phyloP scores from a whole-genome alignment of 1,140 invertebrate genomes.

The Chelonus insularis region DNA sequence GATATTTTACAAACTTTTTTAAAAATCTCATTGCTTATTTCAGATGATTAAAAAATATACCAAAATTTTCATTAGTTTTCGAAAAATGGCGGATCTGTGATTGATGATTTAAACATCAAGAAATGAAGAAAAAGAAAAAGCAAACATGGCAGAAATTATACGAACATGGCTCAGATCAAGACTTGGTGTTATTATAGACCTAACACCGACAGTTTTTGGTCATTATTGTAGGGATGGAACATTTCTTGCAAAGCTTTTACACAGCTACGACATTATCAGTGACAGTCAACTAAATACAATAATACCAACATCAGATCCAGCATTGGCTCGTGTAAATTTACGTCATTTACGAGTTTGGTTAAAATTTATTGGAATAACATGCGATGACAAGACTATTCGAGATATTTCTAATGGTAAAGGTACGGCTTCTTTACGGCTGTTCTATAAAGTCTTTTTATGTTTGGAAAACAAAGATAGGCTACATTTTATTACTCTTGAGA shows the following conservation, averaged over 20 bases:
- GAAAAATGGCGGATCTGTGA: no score
- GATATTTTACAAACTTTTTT: no score
- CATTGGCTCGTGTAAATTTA: slow-evolving; percentile 60
- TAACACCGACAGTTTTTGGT: slow-evolving; percentile 41
- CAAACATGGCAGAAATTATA: slow-evolving; percentile 38
- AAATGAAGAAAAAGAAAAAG: no score
- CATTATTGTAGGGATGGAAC: slow-evolving; percentile 51
- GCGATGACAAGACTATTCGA: slow-evolving; percentile 55
- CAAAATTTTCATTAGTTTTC: no score
- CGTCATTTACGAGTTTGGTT: slow-evolving; percentile 60
- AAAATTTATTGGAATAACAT: slow-evolving; percentile 55
- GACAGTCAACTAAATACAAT: slow-evolving; percentile 45
- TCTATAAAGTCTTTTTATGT: slow-evolving; percentile 65
- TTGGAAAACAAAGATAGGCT: slow-evolving; percentile 63
- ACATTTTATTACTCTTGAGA: slow-evolving; percentile 60
- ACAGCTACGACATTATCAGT: slow-evolving; percentile 55
- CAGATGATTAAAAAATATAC: no score
- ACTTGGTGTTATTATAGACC: slow-evolving; percentile 41
- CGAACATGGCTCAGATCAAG: slow-evolving; percentile 38
- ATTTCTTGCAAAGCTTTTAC: slow-evolving; percentile 51
- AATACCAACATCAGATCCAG: slow-evolving; percentile 44
- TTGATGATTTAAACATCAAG: no score
- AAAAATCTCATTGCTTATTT: no score
- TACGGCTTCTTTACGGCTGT: slow-evolving; percentile 58
- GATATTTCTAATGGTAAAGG: slow-evolving; percentile 60